A percentile compares a stretch with the other conserved stretches of the same genome.
These are phyloP conservation scores for Andrena chrysosceles DNA, from an alignment of 2,888 invertebrate species.

Conservation along the genomic window DNA sequence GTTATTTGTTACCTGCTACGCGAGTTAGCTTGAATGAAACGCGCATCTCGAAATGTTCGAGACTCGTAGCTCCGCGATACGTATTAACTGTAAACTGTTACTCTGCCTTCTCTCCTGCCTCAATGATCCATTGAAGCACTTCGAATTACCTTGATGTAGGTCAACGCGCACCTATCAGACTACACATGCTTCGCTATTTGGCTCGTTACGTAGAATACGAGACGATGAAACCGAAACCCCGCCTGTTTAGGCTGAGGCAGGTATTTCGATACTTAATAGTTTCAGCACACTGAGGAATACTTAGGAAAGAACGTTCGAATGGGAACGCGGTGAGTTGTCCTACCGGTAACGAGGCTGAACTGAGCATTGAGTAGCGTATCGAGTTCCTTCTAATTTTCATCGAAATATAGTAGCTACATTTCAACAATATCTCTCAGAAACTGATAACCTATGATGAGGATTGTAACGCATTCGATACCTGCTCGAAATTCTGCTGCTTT, in stretches of 20 bases:
- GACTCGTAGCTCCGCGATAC: constrained; percentile 25
- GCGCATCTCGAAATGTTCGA: constrained; percentile 15
- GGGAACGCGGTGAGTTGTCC: background rate
- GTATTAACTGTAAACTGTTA: constrained; percentile 39
- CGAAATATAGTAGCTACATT: background rate
- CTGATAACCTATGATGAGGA: background rate
- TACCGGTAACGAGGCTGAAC: background rate
- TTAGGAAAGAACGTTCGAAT: background rate
- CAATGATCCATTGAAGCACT: constrained; percentile 32
- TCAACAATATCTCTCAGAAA: background rate
- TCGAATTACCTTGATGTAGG: constrained; percentile 61
- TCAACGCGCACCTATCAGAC: constrained; percentile 58
- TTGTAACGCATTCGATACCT: background rate
- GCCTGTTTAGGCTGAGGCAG: background rate
- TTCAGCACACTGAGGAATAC: background rate
- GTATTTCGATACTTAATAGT: constrained; percentile 4
- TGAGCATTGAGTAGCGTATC: background rate
- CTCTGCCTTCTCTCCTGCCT: constrained; percentile 7
- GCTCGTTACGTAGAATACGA: constrained; percentile 44
- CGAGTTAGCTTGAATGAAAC: constrained; percentile 17
- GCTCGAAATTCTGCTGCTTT: too few species aligned
- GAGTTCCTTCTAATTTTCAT: background rate
- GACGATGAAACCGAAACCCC: constrained; percentile 47
- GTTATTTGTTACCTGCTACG: background rate
- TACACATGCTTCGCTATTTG: constrained; percentile 32